Evolutionary conservation across 2,113 vertebrate genomes (phyloP), one percentile per base, ranked within the genome.

Genomic region (Neolamprologus caudopunctatus): DNA sequence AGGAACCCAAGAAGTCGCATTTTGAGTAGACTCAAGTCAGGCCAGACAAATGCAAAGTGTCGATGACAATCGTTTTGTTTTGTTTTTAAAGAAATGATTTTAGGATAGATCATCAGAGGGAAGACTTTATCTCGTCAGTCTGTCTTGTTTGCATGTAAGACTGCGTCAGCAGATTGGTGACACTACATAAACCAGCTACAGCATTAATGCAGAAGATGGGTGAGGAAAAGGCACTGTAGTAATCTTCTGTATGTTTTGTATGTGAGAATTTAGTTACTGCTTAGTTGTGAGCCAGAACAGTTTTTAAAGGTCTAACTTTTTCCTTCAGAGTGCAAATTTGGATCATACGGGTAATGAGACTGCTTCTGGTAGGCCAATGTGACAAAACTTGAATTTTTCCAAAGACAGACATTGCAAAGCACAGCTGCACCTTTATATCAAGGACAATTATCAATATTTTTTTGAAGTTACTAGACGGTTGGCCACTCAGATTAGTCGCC

Each of bases 1-100:
- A 71, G 55, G 84, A 90, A 14, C 28, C 45, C 31, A 89, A 86
- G 3, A 35, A 87, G 51, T 6, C 37, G 1, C 31, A 54, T 45
- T 63, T 68, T 14, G 87, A 94, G 47, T 95, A 87, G 86, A 81
- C 85, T 88, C 9, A 14, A 11, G 12, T 85, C 82, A 84, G 80
- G 87, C 31, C 40, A 37, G 6, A 50, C 35, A 83, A 54, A 42
- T 19, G 24, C 7, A 55, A 61, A 12, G 33, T 68, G 31, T 75
- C 14, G n/a, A 19, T 19, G 93, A 95, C 94, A 95, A 94, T 95
- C 94, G 5, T 47, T 6, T 82, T 91, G 68, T 84, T 85, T 58
- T 61, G 35, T 80, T 40, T 57, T 57, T 82, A 35, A 88, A 26
- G 87, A 66, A 80, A 82, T 87, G 7, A 86, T 37, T 79, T 61